Evolutionary conservation across 2,113 vertebrate genomes (phyloP), one percentile per base, ranked within the genome.

Genomic region (Oryzias curvinotus): DNA sequence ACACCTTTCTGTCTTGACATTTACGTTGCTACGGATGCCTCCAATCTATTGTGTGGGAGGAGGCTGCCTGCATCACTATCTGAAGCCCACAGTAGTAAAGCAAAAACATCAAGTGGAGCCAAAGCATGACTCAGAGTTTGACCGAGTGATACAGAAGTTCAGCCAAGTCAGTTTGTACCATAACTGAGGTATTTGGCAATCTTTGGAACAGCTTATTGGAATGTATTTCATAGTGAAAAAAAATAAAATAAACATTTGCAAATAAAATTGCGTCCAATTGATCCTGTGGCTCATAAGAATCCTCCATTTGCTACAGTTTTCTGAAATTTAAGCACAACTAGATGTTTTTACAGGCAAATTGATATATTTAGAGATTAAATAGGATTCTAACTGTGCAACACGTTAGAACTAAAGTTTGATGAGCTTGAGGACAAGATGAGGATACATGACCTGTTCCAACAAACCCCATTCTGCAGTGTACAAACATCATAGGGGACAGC

Each of bases 41-140:
- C 60, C 45, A 55, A 66, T 67, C 67, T 76, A 56, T 80, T 77
- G 63, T 68, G 68, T 68, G 41, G 58, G 52, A n/a, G 53, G 66
- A 52, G 23, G 68, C 49, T 62, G 56, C 57, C 72, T 61, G 52
- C 74, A 74, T 69, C 54, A 55, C 15, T 45, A 67, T 76, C 74
- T 71, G 43, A 42, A 45, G 43, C 52, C 75, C 42, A 14, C 48
- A 68, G 62, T 69, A 64, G 73, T 67, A 62, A 48, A 50, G 51
- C 60, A 45, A 19, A 81, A 68, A 66, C 70, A 62, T 62, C 6
- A 48, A 65, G 17, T 4, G 14, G 16, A 61, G 78, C 81, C 86
- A 85, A 84, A 65, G 66, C 66, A 36, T 85, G 79, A 73, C 74
- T 83, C 69, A 75, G 48, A 21, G 62, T 83, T 71, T 71, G 67